phyloP scores from a whole-genome alignment of 1,140 invertebrate species.

The Philopotamus ludificatus region DNA sequence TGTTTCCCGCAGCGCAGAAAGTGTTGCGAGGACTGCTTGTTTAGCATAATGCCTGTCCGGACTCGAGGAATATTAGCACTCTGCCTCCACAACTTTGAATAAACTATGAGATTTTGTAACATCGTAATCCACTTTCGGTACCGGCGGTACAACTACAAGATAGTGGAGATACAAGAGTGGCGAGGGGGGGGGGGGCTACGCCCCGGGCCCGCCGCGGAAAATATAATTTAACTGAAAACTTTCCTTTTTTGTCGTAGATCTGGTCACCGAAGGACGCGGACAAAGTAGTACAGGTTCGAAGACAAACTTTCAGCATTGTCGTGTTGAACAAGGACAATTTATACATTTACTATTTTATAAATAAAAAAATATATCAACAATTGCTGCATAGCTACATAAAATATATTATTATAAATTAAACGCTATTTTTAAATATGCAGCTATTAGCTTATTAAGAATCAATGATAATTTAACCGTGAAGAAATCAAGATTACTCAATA shows the following conservation, averaged over 20 bases:
- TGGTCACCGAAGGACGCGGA: not conserved
- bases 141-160: conserved; percentile 6
- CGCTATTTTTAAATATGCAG: too few species aligned
- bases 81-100: conserved; percentile 17
- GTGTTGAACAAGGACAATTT: too few species aligned
- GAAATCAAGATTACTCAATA: too few species aligned
- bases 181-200: not conserved
- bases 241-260: not conserved
- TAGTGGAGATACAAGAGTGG: not conserved
- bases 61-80: conserved; percentile 31
- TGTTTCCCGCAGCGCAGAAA: not conserved
- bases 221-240: not conserved
- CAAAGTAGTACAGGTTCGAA: too few species aligned
- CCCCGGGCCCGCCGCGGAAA: not conserved
- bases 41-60: conserved; percentile 21
- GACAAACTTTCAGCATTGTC: too few species aligned
- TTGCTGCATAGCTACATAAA: too few species aligned
- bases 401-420: too few species aligned
- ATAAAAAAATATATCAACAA: too few species aligned
- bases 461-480: too few species aligned
- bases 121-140: conserved; percentile 30
- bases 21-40: not conserved
- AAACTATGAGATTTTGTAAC: conserved; percentile 37
- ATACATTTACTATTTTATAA: too few species aligned
- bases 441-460: too few species aligned